Evolutionary conservation across 2,797 vertebrate species (phyloP).

Genomic region (Semotilus atromaculatus): DNA sequence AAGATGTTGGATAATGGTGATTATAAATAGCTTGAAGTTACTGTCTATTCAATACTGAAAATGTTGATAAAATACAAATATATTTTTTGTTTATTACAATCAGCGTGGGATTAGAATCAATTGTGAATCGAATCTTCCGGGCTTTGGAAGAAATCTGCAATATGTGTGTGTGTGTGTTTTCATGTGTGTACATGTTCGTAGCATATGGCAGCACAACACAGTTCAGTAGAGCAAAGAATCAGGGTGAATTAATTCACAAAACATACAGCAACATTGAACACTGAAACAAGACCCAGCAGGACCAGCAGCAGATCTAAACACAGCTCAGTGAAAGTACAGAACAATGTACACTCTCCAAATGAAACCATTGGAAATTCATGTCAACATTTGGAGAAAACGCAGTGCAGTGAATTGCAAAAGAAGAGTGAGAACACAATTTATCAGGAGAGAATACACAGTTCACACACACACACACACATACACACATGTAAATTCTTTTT

Average conservation of each 20-base stretch:
- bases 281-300: constrained; percentile 2
- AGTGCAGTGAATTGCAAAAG: neutral
- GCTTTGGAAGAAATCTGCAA: constrained; percentile 12
- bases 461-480: neutral
- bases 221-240: constrained; percentile 28
- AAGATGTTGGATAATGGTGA: too few relatives aligned
- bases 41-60: neutral
- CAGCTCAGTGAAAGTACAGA: neutral
- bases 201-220: constrained; percentile 11
- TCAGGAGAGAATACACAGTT: neutral
- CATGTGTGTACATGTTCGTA: neutral
- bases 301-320: constrained; percentile 9
- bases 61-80: neutral
- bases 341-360: neutral
- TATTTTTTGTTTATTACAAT: neutral
- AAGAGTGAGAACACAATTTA: neutral
- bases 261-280: constrained; percentile 12
- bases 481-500: neutral
- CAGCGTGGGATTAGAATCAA: neutral
- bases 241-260: constrained; percentile 32
- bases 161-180: constrained; percentile 1
- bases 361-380: neutral
- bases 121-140: neutral
- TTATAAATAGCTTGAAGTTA: neutral
- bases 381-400: neutral